Conservation (phyloP, 2,113 vertebrate genomes). For the Coptodon rendalli region DNA sequence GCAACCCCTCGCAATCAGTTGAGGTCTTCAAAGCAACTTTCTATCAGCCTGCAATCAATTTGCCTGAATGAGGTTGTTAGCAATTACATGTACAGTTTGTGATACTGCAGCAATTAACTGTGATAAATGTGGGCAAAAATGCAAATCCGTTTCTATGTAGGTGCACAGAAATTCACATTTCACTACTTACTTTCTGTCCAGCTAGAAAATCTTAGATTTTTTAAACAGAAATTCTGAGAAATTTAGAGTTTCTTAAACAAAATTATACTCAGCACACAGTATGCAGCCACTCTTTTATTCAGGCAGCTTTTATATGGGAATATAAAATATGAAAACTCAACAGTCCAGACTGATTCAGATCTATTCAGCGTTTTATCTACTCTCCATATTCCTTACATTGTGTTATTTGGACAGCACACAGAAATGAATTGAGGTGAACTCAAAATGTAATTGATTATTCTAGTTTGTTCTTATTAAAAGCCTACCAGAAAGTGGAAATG, state of each 20-base stretch:
- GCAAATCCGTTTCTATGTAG: neutral
- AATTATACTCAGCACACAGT: neutral
- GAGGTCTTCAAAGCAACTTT: neutral
- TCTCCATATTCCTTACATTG: neutral
- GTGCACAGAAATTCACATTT: neutral
- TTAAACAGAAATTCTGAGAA: neutral
- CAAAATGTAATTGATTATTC: neutral
- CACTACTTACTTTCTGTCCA: neutral
- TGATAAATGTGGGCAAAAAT: accelerated
- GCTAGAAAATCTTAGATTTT: neutral
- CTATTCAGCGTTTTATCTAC: neutral
- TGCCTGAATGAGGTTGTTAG: neutral
- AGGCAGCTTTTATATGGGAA: neutral
- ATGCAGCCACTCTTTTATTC: neutral
- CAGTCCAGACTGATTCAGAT: neutral
- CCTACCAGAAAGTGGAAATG: neutral
- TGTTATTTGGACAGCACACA: neutral
- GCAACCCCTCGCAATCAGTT: neutral
- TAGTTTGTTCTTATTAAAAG: neutral
- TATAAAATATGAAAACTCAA: neutral
- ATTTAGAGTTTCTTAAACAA: neutral
- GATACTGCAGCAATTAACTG: neutral
- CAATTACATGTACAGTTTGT: neutral
- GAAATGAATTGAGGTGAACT: neutral
- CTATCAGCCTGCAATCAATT: neutral